Evolutionary conservation across 2,797 vertebrate genomes (phyloP), one percentile per base, ranked within the genome.

Genomic region (Todus mexicanus): DNA sequence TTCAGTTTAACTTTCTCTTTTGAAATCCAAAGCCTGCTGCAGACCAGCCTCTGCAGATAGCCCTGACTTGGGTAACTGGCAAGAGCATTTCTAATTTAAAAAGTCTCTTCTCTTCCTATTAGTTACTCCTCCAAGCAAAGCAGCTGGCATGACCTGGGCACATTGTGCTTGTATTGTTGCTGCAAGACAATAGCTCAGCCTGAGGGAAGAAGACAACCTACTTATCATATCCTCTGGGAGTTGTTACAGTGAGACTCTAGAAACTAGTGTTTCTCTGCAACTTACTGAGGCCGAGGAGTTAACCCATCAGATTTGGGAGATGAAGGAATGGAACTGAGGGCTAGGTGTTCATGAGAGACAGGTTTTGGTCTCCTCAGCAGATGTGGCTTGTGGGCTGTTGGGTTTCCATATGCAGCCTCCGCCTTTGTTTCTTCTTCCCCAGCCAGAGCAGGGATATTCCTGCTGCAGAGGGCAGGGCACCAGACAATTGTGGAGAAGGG

Each of bases 101-200:
- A 74, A 40, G 40, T 57, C 59, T 82, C 25, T 94, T 86, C 88
- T 71, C 43, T 92, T 88, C 60, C n/a, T 84, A 16, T 89, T 88
- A 91, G 56, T 82, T 92, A 51, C 31, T 73, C 33, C 35, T 77
- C 27, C 47, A 50, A 84, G 71, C 83, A 91, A 66, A 88, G 86
- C 73, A 86, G 74, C 68, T 90, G 82, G 26, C 0, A 0, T 64
- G 92, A 89, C 48, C 61, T 84, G 38, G 45, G 35, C 29, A 35
- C 68, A 47, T 84, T 91, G 47, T 59, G 48, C 42, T 53, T 72
- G 29, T 61, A 35, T 56, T 85, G 69, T 63, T 95, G 76, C 84
- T 19, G 43, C 76, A 87, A 95, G 84, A 93, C 72, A 87, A 89
- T 42, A 92, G 51, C 60, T 81, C n/a, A 76, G 77, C 90, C 86